Evolutionary conservation across 2,888 invertebrate genomes (phyloP).

Genomic region (Spatulosminthurus flaviceps): DNA sequence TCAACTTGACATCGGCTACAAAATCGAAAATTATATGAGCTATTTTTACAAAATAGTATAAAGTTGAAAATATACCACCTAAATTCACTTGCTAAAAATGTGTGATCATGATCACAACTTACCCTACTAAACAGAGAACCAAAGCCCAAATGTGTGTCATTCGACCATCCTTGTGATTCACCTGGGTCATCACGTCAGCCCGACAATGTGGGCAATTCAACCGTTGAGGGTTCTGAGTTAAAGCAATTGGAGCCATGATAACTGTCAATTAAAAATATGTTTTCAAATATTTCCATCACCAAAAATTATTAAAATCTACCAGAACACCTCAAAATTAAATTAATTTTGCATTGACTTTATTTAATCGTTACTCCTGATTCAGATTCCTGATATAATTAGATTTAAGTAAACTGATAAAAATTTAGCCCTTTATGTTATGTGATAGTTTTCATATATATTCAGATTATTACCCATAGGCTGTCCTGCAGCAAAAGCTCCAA

Average conservation of each 20-base stretch:
- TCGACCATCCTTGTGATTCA: slow-evolving; percentile 23
- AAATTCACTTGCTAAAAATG: background rate
- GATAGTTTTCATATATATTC: background rate
- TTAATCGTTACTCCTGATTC: no score
- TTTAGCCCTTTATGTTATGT: no score
- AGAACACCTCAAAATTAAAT: background rate
- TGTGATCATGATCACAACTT: background rate
- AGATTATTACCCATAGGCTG: slow-evolving; percentile 4
- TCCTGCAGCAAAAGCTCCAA: background rate
- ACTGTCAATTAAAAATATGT: background rate
- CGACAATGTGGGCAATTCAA: slow-evolving; percentile 34
- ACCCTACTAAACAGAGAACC: slow-evolving; percentile 37
- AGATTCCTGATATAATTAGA: no score
- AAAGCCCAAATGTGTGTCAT: slow-evolving; percentile 35
- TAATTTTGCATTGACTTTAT: no score
- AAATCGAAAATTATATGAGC: no score
- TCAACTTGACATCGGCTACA: no score
- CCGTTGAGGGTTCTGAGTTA: background rate
- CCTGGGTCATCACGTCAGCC: slow-evolving; percentile 23
- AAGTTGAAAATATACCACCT: no score
- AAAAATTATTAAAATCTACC: background rate
- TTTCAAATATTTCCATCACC: no score
- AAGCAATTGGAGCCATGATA: background rate
- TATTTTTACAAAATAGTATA: no score
- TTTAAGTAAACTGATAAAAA: background rate